Evolutionary conservation across 2,888 invertebrate genomes (phyloP), one percentile per base, ranked within the genome.

Genomic region (Drepana falcataria): DNA sequence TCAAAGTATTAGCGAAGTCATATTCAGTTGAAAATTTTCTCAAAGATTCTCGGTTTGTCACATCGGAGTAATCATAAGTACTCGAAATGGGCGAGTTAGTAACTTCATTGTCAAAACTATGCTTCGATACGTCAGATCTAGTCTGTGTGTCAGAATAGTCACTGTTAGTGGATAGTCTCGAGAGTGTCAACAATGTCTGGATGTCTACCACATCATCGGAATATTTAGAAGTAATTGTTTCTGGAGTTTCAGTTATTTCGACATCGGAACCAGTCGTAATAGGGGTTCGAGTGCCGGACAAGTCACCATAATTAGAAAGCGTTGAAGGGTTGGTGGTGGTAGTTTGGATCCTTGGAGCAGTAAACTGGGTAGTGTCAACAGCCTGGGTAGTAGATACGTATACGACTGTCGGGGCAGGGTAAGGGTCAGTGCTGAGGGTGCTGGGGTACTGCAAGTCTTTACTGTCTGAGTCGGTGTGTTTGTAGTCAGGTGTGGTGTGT

Each of bases 401-500:
- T 2, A 67, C 68, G 57, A 51, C 49, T 58, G n/a, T 58, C 55
- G 7, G 59, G 59, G 40, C 65, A 63, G 37, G 59, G 55, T 53
- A 57, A 61, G n/a, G 64, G 59, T 2, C 9, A 44, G 58, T 58
- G 34, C 65, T 44, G 35, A 59, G 60, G 58, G 58, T 58, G 34
- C 65, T 44, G 35, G 59, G 60, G 58, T 61, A 68, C 9, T 59
- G 58, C 2, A 63, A 59, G 41, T 63, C 64, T 4, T 51, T 51
- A 51, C 51, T 51, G 51, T 51, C 66, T 35, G 68, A 70, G 65
- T 72, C 83, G 7, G 81, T 79, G 75, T 75, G 88, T 69, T 81
- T 80, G 67, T 81, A 81, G 77, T 73, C 85, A 69, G 69, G 71
- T 3, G 73, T 83, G 9, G 80, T 82, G 59, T 79, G 74, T 7